Evolutionary conservation across 2,797 vertebrate species (phyloP).

Genomic region (Cossypha dichroa): DNA sequence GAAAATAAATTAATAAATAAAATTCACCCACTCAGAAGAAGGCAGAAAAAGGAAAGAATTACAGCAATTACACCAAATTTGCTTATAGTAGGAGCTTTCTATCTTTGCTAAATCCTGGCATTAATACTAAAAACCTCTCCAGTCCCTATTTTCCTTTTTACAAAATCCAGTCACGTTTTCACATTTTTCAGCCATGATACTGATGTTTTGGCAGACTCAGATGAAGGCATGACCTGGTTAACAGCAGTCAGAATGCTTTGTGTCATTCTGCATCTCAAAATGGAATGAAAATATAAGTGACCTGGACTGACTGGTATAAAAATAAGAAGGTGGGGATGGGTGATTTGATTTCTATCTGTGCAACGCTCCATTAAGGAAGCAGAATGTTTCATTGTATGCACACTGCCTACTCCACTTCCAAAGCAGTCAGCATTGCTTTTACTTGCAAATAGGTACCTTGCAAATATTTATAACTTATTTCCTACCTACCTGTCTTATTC

Average conservation of each 20-base stretch:
- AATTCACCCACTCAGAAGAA: neutral
- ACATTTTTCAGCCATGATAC: neutral
- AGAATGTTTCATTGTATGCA: conserved; percentile 28
- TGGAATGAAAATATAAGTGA: conserved; percentile 11
- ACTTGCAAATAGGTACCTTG: neutral
- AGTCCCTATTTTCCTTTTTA: neutral
- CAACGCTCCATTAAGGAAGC: conserved; percentile 28
- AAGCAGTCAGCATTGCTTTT: neutral
- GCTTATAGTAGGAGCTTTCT: neutral
- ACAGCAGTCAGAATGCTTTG: neutral
- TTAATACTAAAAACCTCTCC: neutral
- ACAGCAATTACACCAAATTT: neutral
- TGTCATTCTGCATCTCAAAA: conserved; percentile 9
- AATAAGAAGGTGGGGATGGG: neutral
- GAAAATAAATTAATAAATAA: neutral
- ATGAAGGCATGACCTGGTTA: neutral
- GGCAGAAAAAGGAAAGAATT: neutral
- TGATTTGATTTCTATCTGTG: conserved; percentile 41
- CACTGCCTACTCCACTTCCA: neutral
- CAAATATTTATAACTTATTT: conserved; percentile 45
- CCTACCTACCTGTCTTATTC: neutral
- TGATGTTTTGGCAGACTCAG: neutral
- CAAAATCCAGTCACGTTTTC: neutral
- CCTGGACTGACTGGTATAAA: neutral
- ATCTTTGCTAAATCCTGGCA: neutral